Evolutionary conservation across 2,888 invertebrate genomes (phyloP).

Genomic region (Mythimna albipuncta): DNA sequence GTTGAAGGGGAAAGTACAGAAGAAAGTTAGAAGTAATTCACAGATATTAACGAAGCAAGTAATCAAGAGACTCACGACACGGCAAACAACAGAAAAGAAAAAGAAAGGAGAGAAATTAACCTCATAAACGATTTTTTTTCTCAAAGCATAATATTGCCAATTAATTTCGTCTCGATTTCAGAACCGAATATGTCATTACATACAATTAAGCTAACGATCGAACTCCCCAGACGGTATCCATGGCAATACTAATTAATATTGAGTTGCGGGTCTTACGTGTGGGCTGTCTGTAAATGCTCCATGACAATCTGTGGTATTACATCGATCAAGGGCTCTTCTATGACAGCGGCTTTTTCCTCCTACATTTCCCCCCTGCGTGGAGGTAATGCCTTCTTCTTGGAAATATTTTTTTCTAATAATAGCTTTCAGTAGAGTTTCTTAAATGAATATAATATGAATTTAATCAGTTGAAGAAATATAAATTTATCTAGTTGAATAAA

Average conservation of each 20-base stretch:
- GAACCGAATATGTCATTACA: not conserved
- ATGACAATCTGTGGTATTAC: not conserved
- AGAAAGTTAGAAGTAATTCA: not conserved
- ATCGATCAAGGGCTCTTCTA: not conserved
- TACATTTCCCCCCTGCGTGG: not conserved
- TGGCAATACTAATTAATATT: not conserved
- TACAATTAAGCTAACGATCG: not conserved
- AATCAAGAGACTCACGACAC: not conserved
- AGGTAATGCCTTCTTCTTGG: not conserved
- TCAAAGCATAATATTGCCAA: not conserved
- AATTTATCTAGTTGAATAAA: no score
- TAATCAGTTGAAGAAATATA: no score
- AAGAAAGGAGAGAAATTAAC: not conserved
- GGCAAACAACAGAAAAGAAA: not conserved
- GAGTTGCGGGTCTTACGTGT: not conserved
- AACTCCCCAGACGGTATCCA: slow-evolving; percentile 2
- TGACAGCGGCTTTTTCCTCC: not conserved
- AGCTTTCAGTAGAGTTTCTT: not conserved
- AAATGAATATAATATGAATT: not conserved
- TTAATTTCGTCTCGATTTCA: no score
- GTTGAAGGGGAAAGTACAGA: not conserved
- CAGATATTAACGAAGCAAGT: not conserved
- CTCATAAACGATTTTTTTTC: not conserved
- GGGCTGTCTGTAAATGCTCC: not conserved
- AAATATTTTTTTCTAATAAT: not conserved